These are phyloP conservation scores for Cinclus cinclus DNA, from an alignment of 2,113 vertebrate species.

Conservation along the genomic window DNA sequence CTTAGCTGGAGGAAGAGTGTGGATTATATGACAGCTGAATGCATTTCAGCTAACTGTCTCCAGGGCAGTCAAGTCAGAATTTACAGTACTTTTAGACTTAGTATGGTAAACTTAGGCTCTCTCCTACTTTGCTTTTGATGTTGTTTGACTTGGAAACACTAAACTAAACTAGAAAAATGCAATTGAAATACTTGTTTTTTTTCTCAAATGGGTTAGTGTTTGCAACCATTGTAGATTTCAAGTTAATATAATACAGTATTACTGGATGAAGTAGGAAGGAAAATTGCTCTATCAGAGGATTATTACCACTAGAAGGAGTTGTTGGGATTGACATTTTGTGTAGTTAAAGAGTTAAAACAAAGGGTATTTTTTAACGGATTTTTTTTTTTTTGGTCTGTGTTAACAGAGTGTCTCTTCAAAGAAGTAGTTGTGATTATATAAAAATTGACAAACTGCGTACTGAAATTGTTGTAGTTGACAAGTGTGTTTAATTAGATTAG, in stretches of 20 bases:
- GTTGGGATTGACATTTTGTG: background rate
- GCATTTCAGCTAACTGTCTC: slow-evolving; percentile 64
- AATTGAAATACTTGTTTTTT: background rate
- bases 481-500: background rate
- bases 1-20: slow-evolving; percentile 11
- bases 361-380: background rate
- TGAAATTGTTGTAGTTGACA: background rate
- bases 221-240: background rate
- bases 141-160: background rate
- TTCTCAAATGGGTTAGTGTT: background rate
- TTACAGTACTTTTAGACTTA: background rate
- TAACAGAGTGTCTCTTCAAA: background rate
- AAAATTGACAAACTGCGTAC: background rate
- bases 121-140: background rate
- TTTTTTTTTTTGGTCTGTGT: too few species aligned
- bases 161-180: background rate
- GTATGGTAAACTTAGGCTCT: background rate
- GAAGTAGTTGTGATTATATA: background rate
- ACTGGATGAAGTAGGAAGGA: background rate
- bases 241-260: background rate
- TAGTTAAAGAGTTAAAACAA: background rate
- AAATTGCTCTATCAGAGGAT: background rate
- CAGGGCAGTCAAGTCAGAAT: slow-evolving; percentile 39
- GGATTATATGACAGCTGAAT: slow-evolving; percentile 72
- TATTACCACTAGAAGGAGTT: background rate